Base-by-base conservation (phyloP, 2,113 vertebrate genomes). In the Acanthisitta chloris region DNA sequence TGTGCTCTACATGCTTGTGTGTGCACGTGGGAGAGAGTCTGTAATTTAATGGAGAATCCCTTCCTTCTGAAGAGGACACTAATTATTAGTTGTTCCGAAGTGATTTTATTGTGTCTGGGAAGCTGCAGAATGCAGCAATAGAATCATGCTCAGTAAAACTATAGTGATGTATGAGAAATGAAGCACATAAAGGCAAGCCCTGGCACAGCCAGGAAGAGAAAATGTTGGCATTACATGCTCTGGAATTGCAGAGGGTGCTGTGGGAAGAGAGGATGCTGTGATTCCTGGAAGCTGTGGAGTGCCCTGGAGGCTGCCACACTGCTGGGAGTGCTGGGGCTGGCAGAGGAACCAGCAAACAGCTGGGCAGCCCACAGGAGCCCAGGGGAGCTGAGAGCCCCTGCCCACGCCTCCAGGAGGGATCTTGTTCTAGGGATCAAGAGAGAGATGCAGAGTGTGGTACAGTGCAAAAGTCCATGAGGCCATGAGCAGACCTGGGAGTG, bases 21-120 rank as follows among this genome's bases (percentile, higher is more conserved):
- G 43, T 71, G 43, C 40, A 43, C 0, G 1, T 69, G 54, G 78
- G 72, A 90, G 42, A 69, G 21, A 65, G n/a, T 28, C 25, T 78
- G 0, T 76, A 52, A 66, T 40, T 88, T 71, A 71, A 92, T 69
- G 48, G 70, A 80, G 67, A 92, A 88, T 70, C 24, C 26, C n/a
- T 81, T 89, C 77, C 67, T 91, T 86, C 33, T 51, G 61, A 21
- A 19, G 43, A 82, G 88, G 55, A 42, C 54, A 17, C 25, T 69
- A 74, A 73, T 76, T 90, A 64, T 70, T 86, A 65, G 26, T 65
- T 84, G 70, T 40, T 90, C 38, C 17, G 13, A 54, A 81, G 49
- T 81, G 57, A 42, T 78, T 78, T 92, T 85, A 61, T 87, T 72
- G 61, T 85, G 66, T 86, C 82, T 94, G 79, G 57, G 36, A 72